Evolutionary conservation across 2,797 vertebrate species (phyloP).

Genomic region (Crocidura indochinensis): DNA sequence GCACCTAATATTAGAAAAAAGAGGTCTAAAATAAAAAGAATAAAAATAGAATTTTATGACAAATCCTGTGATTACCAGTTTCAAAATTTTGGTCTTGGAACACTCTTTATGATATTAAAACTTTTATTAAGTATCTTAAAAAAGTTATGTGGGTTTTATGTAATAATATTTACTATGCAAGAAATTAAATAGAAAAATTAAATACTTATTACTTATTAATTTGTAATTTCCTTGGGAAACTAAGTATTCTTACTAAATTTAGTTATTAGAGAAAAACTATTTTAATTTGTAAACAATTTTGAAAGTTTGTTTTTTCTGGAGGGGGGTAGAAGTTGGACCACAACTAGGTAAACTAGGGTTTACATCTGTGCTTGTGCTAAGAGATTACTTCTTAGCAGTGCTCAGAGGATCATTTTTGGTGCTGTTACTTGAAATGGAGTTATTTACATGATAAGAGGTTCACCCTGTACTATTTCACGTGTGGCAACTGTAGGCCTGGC

Average conservation of each 20-base stretch:
- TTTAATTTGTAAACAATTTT: background rate
- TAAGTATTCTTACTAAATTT: background rate
- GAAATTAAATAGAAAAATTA: background rate
- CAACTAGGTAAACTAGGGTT: no score
- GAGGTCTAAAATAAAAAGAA: background rate
- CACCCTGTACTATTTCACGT: no score
- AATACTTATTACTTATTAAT: no score
- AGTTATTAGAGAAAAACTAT: background rate
- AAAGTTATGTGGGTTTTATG: background rate
- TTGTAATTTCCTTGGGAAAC: conserved; percentile 30
- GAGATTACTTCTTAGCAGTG: no score
- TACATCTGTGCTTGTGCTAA: no score
- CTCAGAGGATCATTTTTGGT: no score
- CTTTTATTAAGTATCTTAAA: background rate
- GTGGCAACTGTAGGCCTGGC: background rate
- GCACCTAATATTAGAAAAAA: background rate
- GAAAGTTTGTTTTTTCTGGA: no score
- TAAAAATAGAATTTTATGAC: background rate
- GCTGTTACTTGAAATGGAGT: no score
- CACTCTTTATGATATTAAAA: background rate
- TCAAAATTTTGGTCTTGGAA: conserved; percentile 1
- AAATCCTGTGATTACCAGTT: background rate
- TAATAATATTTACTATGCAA: background rate
- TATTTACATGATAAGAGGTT: no score
- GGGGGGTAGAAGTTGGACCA: no score